These are phyloP conservation scores for Corbicula japonica DNA, from an alignment of 2,888 invertebrate species.

Conservation along the genomic window DNA sequence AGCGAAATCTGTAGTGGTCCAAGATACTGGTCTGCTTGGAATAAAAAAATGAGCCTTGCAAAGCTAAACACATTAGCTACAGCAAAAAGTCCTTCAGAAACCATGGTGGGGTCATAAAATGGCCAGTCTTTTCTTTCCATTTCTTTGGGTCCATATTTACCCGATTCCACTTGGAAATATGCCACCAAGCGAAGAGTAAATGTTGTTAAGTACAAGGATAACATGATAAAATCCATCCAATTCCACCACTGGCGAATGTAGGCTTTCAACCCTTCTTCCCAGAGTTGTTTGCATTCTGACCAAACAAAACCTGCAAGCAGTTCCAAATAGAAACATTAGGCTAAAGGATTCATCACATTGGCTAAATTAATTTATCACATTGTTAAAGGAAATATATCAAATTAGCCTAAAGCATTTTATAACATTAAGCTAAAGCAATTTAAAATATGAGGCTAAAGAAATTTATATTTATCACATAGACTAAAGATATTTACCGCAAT, in stretches of 20 bases:
- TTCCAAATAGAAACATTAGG: too few species aligned
- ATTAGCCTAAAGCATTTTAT: too few species aligned
- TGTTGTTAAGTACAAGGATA: slow-evolving; percentile 88
- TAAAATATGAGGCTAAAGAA: too few species aligned
- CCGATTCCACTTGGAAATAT: slow-evolving; percentile 83
- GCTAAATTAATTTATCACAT: too few species aligned
- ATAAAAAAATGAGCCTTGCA: slow-evolving; percentile 88
- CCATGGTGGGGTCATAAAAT: slow-evolving; percentile 88
- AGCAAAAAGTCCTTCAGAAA: slow-evolving; percentile 88
- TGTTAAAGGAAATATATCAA: too few species aligned
- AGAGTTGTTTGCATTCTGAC: slow-evolving; percentile 89
- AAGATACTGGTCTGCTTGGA: slow-evolving; percentile 88
- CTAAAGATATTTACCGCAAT: too few species aligned
- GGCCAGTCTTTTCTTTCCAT: slow-evolving; percentile 87
- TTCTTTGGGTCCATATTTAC: slow-evolving; percentile 84
- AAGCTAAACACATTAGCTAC: slow-evolving; percentile 89
- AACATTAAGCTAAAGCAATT: too few species aligned
- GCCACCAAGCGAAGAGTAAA: slow-evolving; percentile 87
- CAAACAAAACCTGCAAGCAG: slow-evolving; percentile 88
- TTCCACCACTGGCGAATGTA: slow-evolving; percentile 89
- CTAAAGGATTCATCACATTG: too few species aligned
- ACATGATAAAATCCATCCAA: slow-evolving; percentile 89
- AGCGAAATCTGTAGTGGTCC: slow-evolving; percentile 88
- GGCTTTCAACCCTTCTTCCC: slow-evolving; percentile 88
- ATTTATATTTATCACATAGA: too few species aligned